These are phyloP conservation scores for Nibea albiflora DNA, from an alignment of 2,113 vertebrate species.

Conservation along the genomic window DNA sequence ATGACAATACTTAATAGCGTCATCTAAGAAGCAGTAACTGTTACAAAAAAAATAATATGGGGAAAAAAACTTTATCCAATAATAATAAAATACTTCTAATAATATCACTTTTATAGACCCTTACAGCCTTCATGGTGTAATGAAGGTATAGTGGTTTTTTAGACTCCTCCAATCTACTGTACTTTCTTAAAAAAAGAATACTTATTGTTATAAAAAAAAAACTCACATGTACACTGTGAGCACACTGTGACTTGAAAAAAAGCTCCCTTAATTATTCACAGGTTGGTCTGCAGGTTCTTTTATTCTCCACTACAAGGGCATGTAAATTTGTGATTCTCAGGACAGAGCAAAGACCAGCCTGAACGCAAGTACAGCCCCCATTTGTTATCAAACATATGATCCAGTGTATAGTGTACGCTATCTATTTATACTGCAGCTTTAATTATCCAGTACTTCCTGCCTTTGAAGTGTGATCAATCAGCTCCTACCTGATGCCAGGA, in stretches of 20 bases:
- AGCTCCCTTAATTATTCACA: conserved; percentile 54
- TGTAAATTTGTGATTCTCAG: conserved; percentile 70
- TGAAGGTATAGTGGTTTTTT: background rate
- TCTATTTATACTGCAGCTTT: conserved; percentile 80
- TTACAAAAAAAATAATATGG: no score
- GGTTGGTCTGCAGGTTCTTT: conserved; percentile 42
- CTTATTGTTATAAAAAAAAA: conserved; percentile 7
- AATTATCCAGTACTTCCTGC: conserved; percentile 77
- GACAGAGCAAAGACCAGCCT: conserved; percentile 63
- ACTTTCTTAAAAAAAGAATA: background rate
- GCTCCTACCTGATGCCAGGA: conserved; percentile 77
- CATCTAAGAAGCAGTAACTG: background rate
- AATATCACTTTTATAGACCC: background rate
- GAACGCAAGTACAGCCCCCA: conserved; percentile 53
- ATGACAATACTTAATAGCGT: background rate
- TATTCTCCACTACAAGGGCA: conserved; percentile 74
- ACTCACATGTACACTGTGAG: conserved; percentile 10
- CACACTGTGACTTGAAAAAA: conserved; percentile 24
- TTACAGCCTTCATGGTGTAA: background rate
- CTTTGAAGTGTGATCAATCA: conserved; percentile 83
- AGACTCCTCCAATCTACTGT: background rate
- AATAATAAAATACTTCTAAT: no score
- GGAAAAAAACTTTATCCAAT: no score
- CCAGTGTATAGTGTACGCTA: conserved; percentile 56
- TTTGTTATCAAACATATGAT: conserved; percentile 75